Percentiles rank a stretch among this genome's conserved stretches.
Evolutionary conservation across 1,140 invertebrate genomes (phyloP).

Genomic region (Eupristina koningsbergeri): DNA sequence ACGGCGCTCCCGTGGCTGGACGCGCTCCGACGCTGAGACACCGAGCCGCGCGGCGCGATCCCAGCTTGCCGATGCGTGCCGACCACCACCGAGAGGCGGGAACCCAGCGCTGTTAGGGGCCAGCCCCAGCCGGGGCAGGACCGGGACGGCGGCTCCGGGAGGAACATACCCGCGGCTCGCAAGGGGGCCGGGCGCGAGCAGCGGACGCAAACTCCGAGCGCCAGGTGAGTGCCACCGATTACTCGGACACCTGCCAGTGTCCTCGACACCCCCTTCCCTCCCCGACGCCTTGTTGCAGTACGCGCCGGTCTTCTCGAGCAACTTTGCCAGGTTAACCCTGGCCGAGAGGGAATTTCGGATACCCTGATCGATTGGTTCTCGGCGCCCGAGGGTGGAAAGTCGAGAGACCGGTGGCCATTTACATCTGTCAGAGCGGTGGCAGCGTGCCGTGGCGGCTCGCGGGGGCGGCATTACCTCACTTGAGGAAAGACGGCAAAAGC

Average conservation of each 20-base stretch:
- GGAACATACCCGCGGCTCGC: neutral
- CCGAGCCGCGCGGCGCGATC: neutral
- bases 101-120: neutral
- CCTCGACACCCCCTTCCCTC: neutral
- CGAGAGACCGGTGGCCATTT: neutral
- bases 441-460: neutral
- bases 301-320: too few relatives aligned
- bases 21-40: conserved; percentile 49
- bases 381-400: too few relatives aligned
- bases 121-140: conserved; percentile 1
- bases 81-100: too few relatives aligned
- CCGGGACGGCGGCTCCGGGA: neutral
- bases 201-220: neutral
- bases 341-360: too few relatives aligned
- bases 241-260: too few relatives aligned
- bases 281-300: neutral
- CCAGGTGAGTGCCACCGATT: neutral
- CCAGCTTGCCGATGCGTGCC: conserved; percentile 6
- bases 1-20: conserved; percentile 69
- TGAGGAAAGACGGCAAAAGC: neutral
- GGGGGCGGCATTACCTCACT: too few relatives aligned
- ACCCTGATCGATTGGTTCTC: neutral
- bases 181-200: conserved; percentile 8
- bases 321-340: too few relatives aligned
- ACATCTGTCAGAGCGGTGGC: neutral